A percentile compares a stretch with the other conserved stretches of the same genome.
Evolutionary conservation across 53 echinoderm and acorn worm genomes (phyloP).

Genomic region (Crossaster papposus): DNA sequence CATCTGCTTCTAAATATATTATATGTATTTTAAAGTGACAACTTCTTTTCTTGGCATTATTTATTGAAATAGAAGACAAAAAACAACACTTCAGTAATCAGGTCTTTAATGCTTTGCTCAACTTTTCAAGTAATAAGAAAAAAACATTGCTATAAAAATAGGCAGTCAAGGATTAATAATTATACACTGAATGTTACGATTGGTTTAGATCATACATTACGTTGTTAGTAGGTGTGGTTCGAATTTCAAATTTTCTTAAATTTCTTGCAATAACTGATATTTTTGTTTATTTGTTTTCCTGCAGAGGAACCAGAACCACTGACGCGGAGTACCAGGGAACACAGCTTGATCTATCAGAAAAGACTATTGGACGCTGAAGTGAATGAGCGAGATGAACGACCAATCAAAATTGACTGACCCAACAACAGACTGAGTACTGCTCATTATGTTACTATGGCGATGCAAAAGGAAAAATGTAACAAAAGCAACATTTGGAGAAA

Average conservation of each 20-base stretch:
- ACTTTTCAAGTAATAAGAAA: too few relatives aligned
- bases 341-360: slow-evolving; percentile 24
- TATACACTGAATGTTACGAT: too few relatives aligned
- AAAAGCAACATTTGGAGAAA: neutral
- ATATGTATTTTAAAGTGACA: too few relatives aligned
- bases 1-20: too few relatives aligned
- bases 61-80: too few relatives aligned
- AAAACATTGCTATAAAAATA: too few relatives aligned
- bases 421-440: slow-evolving; percentile 30
- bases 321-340: slow-evolving; percentile 4
- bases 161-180: too few relatives aligned
- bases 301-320: slow-evolving; percentile 41
- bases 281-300: neutral
- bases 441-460: neutral
- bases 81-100: too few relatives aligned
- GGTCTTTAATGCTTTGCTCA: too few relatives aligned
- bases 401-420: neutral
- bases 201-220: too few relatives aligned
- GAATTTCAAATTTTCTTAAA: neutral
- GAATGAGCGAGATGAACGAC: neutral
- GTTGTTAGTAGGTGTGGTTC: neutral
- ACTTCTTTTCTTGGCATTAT: too few relatives aligned
- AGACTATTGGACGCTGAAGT: neutral
- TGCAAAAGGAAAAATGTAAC: neutral
- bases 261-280: neutral